phyloP scores from a whole-genome alignment of 2,797 vertebrate genomes.

The Cetoscarus ocellatus region DNA sequence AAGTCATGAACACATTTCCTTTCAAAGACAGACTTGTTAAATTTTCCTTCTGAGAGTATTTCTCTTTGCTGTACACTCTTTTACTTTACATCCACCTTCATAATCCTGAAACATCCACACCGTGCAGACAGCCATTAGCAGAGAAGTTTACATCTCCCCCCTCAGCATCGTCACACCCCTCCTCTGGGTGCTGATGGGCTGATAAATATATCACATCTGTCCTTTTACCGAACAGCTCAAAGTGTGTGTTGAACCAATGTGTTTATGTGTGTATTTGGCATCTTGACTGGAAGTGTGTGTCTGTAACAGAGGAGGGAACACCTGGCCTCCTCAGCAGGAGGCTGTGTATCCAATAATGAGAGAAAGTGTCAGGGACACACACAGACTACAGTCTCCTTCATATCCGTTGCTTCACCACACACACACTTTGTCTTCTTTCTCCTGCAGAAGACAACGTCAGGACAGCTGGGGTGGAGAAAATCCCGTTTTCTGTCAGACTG shows the following conservation, averaged over 20 bases:
- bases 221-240: constrained; percentile 4
- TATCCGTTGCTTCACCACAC: constrained; percentile 6
- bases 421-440: constrained; percentile 7
- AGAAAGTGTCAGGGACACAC: constrained; percentile 67
- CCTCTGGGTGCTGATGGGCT: constrained; percentile 33
- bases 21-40: background rate
- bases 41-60: background rate
- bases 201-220: constrained; percentile 60
- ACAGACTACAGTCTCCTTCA: constrained; percentile 13
- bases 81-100: constrained; percentile 28
- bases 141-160: constrained; percentile 39
- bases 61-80: background rate
- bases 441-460: constrained; percentile 34
- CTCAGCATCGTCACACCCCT: constrained; percentile 52
- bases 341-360: constrained; percentile 73
- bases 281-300: constrained; percentile 32
- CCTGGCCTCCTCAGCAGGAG: constrained; percentile 70
- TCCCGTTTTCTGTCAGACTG: constrained; percentile 69
- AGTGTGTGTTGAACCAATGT: background rate
- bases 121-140: constrained; percentile 24
- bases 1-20: background rate
- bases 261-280: constrained; percentile 7
- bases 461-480: constrained; percentile 36
- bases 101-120: constrained; percentile 42
- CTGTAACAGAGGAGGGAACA: constrained; percentile 63